Evolutionary conservation across 2,797 vertebrate species (phyloP).

Genomic region (Dipus sagitta): DNA sequence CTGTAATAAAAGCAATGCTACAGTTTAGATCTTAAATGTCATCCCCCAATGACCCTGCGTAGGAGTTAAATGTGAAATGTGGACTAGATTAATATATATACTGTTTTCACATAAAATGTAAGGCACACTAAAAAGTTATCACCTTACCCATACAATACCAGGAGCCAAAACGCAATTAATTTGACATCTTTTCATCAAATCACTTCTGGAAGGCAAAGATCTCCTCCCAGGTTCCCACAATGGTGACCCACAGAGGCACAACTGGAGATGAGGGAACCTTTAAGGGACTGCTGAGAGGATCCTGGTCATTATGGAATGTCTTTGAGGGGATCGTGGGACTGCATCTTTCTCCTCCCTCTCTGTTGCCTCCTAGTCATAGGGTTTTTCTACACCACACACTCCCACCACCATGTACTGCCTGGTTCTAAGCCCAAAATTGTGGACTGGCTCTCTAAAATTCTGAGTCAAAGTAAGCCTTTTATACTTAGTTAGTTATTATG

Average conservation of each 20-base stretch:
- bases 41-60: not conserved
- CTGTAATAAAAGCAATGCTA: not conserved
- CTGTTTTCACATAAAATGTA: not conserved
- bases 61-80: not conserved
- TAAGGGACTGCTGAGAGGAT: not conserved
- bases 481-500: not conserved
- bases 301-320: not conserved
- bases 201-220: not conserved
- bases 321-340: not conserved
- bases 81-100: too few species aligned
- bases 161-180: not conserved
- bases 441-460: not conserved
- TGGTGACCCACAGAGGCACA: not conserved
- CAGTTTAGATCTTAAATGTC: not conserved
- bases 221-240: not conserved
- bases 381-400: not conserved
- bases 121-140: not conserved
- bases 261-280: not conserved
- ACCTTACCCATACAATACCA: not conserved
- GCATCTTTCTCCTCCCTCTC: not conserved
- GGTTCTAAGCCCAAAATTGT: not conserved
- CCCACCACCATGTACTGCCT: not conserved
- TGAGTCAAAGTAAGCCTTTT: not conserved
- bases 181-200: not conserved
- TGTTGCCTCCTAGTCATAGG: not conserved